Conservation (phyloP, 1,140 invertebrate species). For the Diorhabda elongata region DNA sequence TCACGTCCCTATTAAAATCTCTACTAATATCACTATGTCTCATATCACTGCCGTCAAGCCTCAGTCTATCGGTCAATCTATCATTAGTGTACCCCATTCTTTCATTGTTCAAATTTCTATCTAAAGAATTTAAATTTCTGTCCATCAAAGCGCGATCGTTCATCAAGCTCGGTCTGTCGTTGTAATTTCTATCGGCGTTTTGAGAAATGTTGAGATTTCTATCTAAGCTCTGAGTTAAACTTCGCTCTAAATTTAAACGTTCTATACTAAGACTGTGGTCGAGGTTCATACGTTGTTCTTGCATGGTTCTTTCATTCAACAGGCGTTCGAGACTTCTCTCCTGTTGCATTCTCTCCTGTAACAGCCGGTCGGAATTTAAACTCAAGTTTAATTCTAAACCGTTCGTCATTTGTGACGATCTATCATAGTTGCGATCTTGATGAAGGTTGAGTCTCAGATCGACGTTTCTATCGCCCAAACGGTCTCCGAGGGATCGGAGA, state of each 20-base stretch:
- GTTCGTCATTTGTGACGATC: conserved; percentile 32
- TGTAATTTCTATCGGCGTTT: conserved; percentile 15
- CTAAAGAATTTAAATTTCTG: conserved; percentile 24
- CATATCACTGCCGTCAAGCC: conserved; percentile 28
- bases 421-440: conserved; percentile 33
- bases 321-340: conserved; percentile 35
- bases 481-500: conserved; percentile 51
- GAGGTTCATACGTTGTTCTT: conserved; percentile 51
- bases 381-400: conserved; percentile 42
- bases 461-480: conserved; percentile 42
- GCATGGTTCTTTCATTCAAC: conserved; percentile 54
- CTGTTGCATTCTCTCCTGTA: conserved; percentile 32
- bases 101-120: conserved; percentile 35
- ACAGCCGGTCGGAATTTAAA: conserved; percentile 34
- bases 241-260: conserved; percentile 39
- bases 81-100: conserved; percentile 31
- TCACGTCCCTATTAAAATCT: conserved; percentile 22
- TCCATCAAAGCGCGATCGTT: conserved; percentile 23
- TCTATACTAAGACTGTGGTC: conserved; percentile 42
- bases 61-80: conserved; percentile 29
- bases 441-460: conserved; percentile 42
- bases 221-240: conserved; percentile 45
- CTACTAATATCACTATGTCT: conserved; percentile 20
- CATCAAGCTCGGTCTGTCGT: neutral
- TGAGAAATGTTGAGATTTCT: conserved; percentile 39